Evolutionary conservation across 1,140 invertebrate species (phyloP).

Genomic region (Drosophila bipectinata): DNA sequence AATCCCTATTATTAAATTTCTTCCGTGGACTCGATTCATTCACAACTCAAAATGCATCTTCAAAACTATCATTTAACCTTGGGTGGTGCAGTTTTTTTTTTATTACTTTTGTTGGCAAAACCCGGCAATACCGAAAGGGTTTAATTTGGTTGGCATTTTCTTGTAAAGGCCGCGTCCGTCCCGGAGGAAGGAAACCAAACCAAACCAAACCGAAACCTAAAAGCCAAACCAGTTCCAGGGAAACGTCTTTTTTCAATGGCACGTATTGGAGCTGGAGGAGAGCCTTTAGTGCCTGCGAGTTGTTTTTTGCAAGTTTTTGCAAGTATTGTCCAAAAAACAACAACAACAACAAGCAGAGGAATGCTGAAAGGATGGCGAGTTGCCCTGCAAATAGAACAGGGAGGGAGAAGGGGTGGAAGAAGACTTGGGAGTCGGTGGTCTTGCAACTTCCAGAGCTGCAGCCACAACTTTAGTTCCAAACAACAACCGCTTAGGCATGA

Average conservation of each 20-base stretch:
- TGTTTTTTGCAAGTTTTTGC: slow-evolving; percentile 22
- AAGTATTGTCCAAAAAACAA: slow-evolving; percentile 57
- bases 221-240: slow-evolving; percentile 70
- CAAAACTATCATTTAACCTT: not conserved
- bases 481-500: not conserved
- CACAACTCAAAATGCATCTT: too few species aligned
- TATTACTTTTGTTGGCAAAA: slow-evolving; percentile 13
- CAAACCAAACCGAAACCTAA: slow-evolving; percentile 3
- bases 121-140: slow-evolving; percentile 54
- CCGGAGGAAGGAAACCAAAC: slow-evolving; percentile 44
- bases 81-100: slow-evolving; percentile 23
- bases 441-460: slow-evolving; percentile 39
- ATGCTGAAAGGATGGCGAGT: slow-evolving; percentile 63
- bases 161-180: slow-evolving; percentile 52
- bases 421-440: slow-evolving; percentile 7
- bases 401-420: slow-evolving; percentile 14
- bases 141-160: slow-evolving; percentile 67
- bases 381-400: slow-evolving; percentile 55
- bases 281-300: slow-evolving; percentile 19
- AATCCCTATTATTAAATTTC: too few species aligned
- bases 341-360: slow-evolving; percentile 53
- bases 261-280: slow-evolving; percentile 37
- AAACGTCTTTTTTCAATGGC: slow-evolving; percentile 70
- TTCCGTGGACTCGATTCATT: too few species aligned
- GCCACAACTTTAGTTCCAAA: slow-evolving; percentile 20